Evolutionary conservation across 2,113 vertebrate genomes (phyloP).

Genomic region (Archilochus colubris): DNA sequence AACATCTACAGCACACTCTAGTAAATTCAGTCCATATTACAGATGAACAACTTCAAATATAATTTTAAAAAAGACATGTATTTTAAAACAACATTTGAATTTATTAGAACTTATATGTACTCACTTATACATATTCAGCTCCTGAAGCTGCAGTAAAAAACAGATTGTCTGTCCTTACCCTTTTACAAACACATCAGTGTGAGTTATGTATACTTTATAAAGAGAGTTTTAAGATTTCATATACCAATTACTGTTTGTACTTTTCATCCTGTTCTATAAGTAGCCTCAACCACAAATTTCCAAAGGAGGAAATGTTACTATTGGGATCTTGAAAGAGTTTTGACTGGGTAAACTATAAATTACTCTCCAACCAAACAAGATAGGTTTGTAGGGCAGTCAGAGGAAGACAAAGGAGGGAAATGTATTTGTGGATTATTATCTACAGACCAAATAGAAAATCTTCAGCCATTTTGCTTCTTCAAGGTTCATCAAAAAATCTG

Average conservation of each 20-base stretch:
- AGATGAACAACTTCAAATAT: neutral
- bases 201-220: neutral
- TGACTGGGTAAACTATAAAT: neutral
- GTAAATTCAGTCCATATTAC: neutral
- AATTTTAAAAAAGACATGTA: neutral
- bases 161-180: neutral
- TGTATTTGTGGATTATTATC: slow-evolving; percentile 8
- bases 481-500: neutral
- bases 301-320: neutral
- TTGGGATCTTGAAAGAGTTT: neutral
- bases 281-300: neutral
- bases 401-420: slow-evolving; percentile 14
- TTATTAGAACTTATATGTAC: neutral
- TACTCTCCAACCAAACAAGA: slow-evolving; percentile 12
- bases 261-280: neutral
- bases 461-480: slow-evolving; percentile 32
- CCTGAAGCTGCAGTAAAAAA: neutral
- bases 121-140: neutral
- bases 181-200: neutral
- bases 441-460: neutral
- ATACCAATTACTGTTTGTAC: neutral
- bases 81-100: slow-evolving; percentile 36
- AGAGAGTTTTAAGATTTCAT: neutral
- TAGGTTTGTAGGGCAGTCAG: neutral
- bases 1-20: neutral